These are phyloP conservation scores for Sminthurinus signatus DNA, from an alignment of 1,140 invertebrate species.

Conservation along the genomic window DNA sequence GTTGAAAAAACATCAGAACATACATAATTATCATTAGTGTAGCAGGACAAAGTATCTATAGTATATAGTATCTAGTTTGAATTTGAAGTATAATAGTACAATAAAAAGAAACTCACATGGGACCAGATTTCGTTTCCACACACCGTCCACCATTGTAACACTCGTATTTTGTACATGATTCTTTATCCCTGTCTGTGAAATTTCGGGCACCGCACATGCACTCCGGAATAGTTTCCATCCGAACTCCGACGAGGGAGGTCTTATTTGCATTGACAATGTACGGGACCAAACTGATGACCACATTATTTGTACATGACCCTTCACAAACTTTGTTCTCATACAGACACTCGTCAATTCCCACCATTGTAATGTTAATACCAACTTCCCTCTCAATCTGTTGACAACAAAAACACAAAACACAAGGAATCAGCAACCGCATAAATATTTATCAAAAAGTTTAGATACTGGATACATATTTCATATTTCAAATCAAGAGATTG, in stretches of 20 bases:
- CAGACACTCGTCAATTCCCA: slow-evolving; percentile 93
- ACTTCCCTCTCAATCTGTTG: slow-evolving; percentile 78
- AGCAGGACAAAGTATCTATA: too few relatives aligned
- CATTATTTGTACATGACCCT: slow-evolving; percentile 86
- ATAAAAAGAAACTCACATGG: slow-evolving; percentile 54
- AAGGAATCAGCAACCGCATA: neutral
- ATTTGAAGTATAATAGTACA: too few relatives aligned
- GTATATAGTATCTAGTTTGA: too few relatives aligned
- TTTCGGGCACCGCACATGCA: slow-evolving; percentile 87
- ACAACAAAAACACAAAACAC: slow-evolving; percentile 20
- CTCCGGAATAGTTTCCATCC: slow-evolving; percentile 78
- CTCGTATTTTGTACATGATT: slow-evolving; percentile 74
- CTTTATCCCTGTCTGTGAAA: slow-evolving; percentile 69
- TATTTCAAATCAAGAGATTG: too few relatives aligned
- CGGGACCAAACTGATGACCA: slow-evolving; percentile 80
- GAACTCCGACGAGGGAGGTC: slow-evolving; percentile 86
- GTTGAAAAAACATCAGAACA: neutral
- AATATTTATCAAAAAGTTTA: slow-evolving; percentile 1
- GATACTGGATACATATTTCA: too few relatives aligned
- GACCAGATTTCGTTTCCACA: slow-evolving; percentile 75
- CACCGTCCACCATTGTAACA: slow-evolving; percentile 95
- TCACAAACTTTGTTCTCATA: slow-evolving; percentile 93
- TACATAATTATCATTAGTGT: neutral
- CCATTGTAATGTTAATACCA: slow-evolving; percentile 94
- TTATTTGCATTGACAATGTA: slow-evolving; percentile 96